These are phyloP conservation scores for Passer montanus DNA, from an alignment of 2,113 vertebrate genomes.

Conservation along the genomic window DNA sequence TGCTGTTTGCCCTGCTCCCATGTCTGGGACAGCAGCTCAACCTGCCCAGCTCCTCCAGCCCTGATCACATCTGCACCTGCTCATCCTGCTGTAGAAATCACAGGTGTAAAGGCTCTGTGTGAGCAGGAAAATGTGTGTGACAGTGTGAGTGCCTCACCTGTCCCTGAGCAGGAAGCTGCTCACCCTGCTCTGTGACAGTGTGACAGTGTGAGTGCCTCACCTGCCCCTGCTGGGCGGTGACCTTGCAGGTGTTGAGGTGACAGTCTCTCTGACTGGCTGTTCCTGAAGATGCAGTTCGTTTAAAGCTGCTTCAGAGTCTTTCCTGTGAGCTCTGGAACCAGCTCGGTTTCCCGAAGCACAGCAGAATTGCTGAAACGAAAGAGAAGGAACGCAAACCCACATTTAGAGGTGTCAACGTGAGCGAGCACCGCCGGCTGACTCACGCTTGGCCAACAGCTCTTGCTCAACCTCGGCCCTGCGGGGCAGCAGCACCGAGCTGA, in stretches of 20 bases:
- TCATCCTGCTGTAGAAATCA: background rate
- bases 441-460: background rate
- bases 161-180: background rate
- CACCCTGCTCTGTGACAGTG: background rate
- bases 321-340: background rate
- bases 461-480: background rate
- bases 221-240: fast-evolving
- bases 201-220: background rate
- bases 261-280: background rate
- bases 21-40: background rate
- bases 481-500: background rate
- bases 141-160: background rate
- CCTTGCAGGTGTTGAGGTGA: background rate
- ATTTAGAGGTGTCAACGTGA: background rate
- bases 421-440: background rate
- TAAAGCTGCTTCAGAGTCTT: background rate
- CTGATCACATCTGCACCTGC: background rate
- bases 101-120: background rate
- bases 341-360: background rate
- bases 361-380: background rate
- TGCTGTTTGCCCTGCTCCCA: fast-evolving
- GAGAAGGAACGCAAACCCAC: fast-evolving
- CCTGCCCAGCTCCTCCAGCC: background rate
- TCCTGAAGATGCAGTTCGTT: background rate
- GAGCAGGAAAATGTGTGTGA: background rate